A percentile compares a stretch with the other conserved stretches of the same genome.
These are phyloP conservation scores for Falco peregrinus DNA, from an alignment of 2,797 vertebrate genomes.

Conservation along the genomic window DNA sequence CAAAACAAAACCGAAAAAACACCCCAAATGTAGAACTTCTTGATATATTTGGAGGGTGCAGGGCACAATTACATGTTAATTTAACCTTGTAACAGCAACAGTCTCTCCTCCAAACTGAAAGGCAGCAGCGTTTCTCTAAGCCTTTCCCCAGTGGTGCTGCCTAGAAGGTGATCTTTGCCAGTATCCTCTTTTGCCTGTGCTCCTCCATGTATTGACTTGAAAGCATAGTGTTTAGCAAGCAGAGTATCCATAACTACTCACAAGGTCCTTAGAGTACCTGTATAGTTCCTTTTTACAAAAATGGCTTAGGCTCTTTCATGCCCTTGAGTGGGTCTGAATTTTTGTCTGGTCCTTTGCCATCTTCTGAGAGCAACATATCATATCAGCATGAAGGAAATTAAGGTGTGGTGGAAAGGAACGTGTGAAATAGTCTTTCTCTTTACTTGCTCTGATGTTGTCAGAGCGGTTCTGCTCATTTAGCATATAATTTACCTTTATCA, in stretches of 20 bases:
- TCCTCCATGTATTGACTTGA: background rate
- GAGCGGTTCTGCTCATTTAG: background rate
- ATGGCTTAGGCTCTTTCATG: background rate
- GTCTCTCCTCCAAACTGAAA: background rate
- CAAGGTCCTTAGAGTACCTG: background rate
- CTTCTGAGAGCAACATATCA: background rate
- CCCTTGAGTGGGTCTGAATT: background rate
- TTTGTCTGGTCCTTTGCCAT: background rate
- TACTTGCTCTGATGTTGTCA: background rate
- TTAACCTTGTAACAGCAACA: rapidly evolving
- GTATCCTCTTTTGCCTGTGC: rapidly evolving
- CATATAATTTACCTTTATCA: background rate
- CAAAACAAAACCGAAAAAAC: background rate
- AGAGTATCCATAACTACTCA: background rate
- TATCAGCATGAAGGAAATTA: background rate
- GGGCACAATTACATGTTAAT: background rate
- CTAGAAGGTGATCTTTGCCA: background rate
- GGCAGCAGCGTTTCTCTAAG: background rate
- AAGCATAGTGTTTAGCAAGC: background rate
- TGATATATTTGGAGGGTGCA: background rate
- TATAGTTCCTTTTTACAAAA: background rate
- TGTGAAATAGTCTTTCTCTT: background rate
- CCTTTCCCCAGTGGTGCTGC: background rate
- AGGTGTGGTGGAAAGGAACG: background rate
- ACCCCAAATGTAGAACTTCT: rapidly evolving